These are phyloP conservation scores for Globodera ellingtonae DNA, from an alignment of 1,140 invertebrate species.

Conservation along the genomic window DNA sequence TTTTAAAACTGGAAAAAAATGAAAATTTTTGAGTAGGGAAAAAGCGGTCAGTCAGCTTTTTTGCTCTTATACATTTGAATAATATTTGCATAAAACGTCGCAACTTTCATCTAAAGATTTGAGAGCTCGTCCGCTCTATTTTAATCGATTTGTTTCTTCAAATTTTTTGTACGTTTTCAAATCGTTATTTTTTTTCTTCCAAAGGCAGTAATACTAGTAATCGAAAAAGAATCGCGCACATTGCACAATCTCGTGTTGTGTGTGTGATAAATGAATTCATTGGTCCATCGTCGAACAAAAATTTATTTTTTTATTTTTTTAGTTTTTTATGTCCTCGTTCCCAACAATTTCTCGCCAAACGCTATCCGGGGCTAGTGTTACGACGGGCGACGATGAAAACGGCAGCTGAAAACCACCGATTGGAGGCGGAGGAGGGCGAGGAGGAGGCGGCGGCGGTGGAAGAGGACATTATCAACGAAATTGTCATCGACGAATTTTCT, in stretches of 20 bases:
- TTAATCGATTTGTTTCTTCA: too few species aligned
- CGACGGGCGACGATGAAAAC: not conserved
- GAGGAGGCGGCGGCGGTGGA: not conserved
- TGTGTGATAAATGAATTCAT: too few species aligned
- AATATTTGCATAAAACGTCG: too few species aligned
- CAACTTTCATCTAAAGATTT: too few species aligned
- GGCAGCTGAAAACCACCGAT: not conserved
- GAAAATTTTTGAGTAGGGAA: too few species aligned
- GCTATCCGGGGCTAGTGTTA: slow-evolving; percentile 19
- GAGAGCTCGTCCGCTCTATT: too few species aligned
- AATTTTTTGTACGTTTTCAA: not conserved
- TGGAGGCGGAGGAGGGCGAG: slow-evolving; percentile 3
- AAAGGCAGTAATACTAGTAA: not conserved
- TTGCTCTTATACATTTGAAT: too few species aligned
- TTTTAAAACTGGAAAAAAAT: too few species aligned
- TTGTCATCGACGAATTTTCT: slow-evolving; percentile 40
- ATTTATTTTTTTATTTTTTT: not conserved
- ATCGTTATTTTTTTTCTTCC: slow-evolving; percentile 4
- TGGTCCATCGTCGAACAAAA: not conserved
- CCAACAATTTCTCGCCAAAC: slow-evolving; percentile 29
- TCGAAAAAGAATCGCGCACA: too few species aligned
- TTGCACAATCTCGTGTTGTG: too few species aligned
- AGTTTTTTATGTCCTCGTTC: slow-evolving; percentile 33
- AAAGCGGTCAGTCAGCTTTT: too few species aligned
- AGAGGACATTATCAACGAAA: slow-evolving; percentile 37